Evolutionary conservation across 2,113 vertebrate genomes (phyloP).

Genomic region (Indicator maculatus): DNA sequence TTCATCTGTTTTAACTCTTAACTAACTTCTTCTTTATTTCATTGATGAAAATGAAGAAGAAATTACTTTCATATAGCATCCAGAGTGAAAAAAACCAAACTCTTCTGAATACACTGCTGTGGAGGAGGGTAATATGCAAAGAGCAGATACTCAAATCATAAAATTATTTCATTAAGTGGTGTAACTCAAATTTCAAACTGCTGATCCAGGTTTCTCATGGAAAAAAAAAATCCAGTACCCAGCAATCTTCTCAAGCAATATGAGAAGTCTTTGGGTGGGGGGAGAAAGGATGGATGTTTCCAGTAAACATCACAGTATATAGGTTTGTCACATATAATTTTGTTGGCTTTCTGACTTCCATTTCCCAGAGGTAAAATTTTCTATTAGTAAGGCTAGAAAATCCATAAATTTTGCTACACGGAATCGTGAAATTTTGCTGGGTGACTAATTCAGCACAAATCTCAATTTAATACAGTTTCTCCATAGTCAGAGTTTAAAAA

Average conservation of each 20-base stretch:
- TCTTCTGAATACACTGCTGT: background rate
- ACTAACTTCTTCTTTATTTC: background rate
- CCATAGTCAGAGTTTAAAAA: background rate
- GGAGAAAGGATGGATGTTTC: background rate
- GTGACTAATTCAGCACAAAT: conserved; percentile 32
- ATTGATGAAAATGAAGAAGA: background rate
- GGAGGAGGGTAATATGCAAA: background rate
- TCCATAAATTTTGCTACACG: conserved; percentile 6
- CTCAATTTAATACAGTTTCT: conserved; percentile 19
- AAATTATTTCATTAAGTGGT: background rate
- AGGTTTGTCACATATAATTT: background rate
- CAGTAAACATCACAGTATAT: background rate
- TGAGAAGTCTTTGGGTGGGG: background rate
- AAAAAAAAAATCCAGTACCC: background rate
- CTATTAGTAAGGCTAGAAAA: conserved; percentile 21
- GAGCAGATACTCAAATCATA: background rate
- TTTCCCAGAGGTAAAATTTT: conserved; percentile 36
- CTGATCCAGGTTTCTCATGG: background rate
- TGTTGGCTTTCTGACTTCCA: background rate
- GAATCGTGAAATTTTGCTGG: conserved; percentile 1
- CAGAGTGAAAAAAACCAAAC: background rate
- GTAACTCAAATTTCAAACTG: background rate
- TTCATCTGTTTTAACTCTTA: background rate
- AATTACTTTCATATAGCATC: background rate
- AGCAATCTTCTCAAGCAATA: background rate